Conservation (phyloP, 2,113 vertebrate species). For the Psittacula cyanocephala region DNA sequence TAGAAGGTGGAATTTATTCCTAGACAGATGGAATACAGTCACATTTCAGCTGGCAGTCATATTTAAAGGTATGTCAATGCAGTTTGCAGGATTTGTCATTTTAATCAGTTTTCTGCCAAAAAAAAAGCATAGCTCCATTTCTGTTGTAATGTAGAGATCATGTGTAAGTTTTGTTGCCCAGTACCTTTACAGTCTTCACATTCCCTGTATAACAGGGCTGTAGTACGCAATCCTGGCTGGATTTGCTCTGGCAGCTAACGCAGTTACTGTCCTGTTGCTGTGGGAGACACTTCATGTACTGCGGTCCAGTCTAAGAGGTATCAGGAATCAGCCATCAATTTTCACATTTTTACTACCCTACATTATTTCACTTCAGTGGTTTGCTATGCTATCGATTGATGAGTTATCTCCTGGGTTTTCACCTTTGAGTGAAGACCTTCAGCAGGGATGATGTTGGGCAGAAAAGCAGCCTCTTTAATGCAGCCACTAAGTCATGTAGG, state of each 20-base stretch:
- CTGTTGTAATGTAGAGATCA: neutral
- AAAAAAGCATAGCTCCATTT: neutral
- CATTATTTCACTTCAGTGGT: neutral
- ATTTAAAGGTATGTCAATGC: neutral
- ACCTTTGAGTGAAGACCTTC: neutral
- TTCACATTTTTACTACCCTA: neutral
- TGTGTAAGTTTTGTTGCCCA: neutral
- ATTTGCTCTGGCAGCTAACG: neutral
- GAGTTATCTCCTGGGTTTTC: neutral
- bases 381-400: neutral
- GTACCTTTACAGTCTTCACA: neutral
- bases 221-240: neutral
- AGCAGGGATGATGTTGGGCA: neutral
- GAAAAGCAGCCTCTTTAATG: neutral
- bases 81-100: neutral
- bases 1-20: neutral
- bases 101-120: neutral
- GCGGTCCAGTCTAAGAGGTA: neutral
- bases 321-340: neutral
- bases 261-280: neutral
- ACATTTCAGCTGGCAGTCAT: neutral
- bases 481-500: neutral
- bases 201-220: neutral
- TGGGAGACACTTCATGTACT: neutral
- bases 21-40: neutral